Conservation (phyloP, 1,140 invertebrate genomes). For the Drosophila sproati region DNA sequence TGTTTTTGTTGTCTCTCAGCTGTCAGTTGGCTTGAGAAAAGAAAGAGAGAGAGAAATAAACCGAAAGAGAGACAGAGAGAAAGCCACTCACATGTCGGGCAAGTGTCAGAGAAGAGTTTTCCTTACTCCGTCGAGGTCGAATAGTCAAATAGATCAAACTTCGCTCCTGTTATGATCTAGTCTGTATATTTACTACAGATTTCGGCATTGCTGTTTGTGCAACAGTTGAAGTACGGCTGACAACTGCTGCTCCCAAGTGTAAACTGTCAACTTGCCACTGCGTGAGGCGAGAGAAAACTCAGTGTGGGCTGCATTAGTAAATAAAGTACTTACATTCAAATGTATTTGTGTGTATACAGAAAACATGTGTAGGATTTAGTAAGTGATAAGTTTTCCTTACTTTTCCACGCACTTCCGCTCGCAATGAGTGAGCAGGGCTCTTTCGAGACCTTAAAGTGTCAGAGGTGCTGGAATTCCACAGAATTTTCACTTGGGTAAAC, state of each 20-base stretch:
- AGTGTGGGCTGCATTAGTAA: constrained; percentile 67
- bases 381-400: constrained; percentile 39
- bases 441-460: constrained; percentile 33
- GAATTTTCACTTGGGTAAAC: constrained; percentile 25
- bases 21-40: constrained; percentile 1
- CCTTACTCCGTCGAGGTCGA: constrained; percentile 10
- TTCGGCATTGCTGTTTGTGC: constrained; percentile 28
- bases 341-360: not conserved
- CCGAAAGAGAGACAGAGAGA: not conserved
- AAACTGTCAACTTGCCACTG: constrained; percentile 41
- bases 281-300: not conserved
- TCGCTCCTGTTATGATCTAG: constrained; percentile 13
- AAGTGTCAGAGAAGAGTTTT: constrained; percentile 40
- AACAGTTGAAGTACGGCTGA: constrained; percentile 30
- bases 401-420: constrained; percentile 52
- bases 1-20: not conserved
- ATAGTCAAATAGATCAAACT: constrained; percentile 13
- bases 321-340: constrained; percentile 18
- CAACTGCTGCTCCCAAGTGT: constrained; percentile 34
- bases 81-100: constrained; percentile 31
- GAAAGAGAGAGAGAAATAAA: not conserved
- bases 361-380: constrained; percentile 24
- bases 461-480: constrained; percentile 47
- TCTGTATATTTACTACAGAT: constrained; percentile 14
- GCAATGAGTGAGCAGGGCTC: constrained; percentile 32